Base-by-base conservation (phyloP, 2,113 vertebrate genomes). In the Proterorhinus semilunaris region DNA sequence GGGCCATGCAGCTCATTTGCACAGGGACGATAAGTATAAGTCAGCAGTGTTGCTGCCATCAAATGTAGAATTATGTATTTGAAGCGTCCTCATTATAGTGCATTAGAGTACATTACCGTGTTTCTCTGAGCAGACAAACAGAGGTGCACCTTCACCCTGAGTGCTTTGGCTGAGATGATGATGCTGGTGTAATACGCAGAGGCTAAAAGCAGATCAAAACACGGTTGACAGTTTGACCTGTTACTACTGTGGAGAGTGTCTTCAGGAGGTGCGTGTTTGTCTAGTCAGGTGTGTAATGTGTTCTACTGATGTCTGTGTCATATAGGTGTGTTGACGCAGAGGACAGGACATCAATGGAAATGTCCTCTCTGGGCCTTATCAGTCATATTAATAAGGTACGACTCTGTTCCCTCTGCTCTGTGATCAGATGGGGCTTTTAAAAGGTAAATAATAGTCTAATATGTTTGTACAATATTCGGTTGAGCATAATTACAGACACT, bases 161-260 rank as follows among this genome's bases (percentile, higher is more conserved):
- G 78, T 82, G 79, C 82, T 85, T 61, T 71, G 74, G 76, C 78
- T 78, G 80, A 82, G 51, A 67, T 43, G 68, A 74, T 85, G 74
- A 86, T 86, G 74, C 65, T 74, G 76, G 68, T 78, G 74, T 82
- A 74, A 87, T 79, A 62, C 74, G 77, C 80, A 74, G 8, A 16
- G 50, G 63, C 57, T 84, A 85, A 84, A 80, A 83, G 79, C 64
- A 78, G 46, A 6, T 43, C 16, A n/a, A 84, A 81, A 81, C 54
- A 75, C 65, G 12, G 46, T 71, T 70, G 79, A 63, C 67, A 78
- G 69, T 72, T 75, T 80, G 79, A 78, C 66, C 82, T 11, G 59
- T 66, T 48, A 57, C 63, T 71, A 17, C 67, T 69, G 62, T 73
- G 53, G 47, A 62, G 67, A 69, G 74, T 4, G 11, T 71, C 62